Conservation (phyloP, 2,797 vertebrate genomes). For the Xerus rutilus region DNA sequence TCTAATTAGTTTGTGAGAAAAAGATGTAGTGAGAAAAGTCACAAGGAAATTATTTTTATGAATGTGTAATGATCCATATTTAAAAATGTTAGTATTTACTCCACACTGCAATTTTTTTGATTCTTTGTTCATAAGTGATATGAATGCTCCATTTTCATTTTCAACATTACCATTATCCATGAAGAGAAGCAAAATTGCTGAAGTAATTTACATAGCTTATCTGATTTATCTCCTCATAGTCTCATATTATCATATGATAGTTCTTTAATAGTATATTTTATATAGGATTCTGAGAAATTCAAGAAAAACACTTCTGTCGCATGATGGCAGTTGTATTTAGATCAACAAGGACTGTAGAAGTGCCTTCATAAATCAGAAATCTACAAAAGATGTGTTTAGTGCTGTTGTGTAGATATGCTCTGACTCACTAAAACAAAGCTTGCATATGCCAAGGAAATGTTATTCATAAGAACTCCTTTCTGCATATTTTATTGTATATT, state of each 20-base stretch:
- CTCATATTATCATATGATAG: neutral
- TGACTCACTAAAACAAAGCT: neutral
- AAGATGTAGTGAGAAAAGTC: neutral
- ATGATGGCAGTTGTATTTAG: neutral
- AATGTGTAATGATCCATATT: neutral
- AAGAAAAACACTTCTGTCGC: neutral
- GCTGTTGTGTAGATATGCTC: neutral
- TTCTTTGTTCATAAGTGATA: neutral
- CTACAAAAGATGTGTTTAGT: constrained; percentile 12
- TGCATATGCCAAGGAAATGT: neutral
- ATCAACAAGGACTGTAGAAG: neutral
- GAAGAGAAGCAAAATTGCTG: neutral
- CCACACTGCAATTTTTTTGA: neutral
- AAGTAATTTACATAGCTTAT: constrained; percentile 7
- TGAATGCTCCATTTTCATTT: neutral
- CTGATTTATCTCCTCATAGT: neutral
- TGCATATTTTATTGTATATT: neutral
- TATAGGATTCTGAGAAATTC: neutral
- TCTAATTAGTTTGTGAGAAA: neutral
- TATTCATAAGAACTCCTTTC: neutral
- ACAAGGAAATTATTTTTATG: neutral
- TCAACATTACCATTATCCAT: neutral
- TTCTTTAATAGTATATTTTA: neutral
- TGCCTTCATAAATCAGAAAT: neutral
- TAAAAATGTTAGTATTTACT: constrained; percentile 13